Evolutionary conservation across 35 echinoderm and acorn worm genomes (phyloP).

Genomic region (Patiria miniata): DNA sequence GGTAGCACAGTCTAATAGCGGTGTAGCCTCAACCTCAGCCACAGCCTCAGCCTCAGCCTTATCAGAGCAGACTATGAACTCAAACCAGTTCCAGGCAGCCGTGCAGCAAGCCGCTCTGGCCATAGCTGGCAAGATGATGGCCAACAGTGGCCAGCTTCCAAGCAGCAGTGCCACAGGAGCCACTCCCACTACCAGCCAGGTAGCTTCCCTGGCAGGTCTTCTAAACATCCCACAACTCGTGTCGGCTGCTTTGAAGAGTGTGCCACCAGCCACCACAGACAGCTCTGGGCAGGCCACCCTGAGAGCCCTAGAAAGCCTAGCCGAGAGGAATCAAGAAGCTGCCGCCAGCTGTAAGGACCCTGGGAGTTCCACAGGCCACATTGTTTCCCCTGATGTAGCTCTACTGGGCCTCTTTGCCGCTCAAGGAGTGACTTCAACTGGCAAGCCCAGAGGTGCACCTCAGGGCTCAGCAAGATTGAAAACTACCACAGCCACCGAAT

Average conservation of each 20-base stretch:
- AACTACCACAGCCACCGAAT: slow-evolving; percentile 27
- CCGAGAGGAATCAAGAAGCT: not conserved
- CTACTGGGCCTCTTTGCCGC: slow-evolving; percentile 61
- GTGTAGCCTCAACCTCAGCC: not conserved
- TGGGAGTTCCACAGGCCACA: slow-evolving; percentile 3
- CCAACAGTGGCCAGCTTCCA: not conserved
- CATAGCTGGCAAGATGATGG: slow-evolving; percentile 5
- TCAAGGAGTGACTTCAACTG: slow-evolving; percentile 14
- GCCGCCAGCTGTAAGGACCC: not conserved
- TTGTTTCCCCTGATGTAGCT: slow-evolving; percentile 57
- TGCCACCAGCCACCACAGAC: not conserved
- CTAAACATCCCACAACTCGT: slow-evolving; percentile 6
- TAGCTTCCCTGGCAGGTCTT: not conserved
- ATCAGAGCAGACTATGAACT: not conserved
- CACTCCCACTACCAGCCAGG: not conserved
- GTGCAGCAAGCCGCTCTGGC: slow-evolving; percentile 7
- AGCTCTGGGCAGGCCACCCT: not conserved
- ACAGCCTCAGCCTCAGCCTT: not conserved
- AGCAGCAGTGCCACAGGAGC: not conserved
- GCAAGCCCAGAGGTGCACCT: not conserved
- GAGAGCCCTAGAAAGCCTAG: slow-evolving; percentile 5
- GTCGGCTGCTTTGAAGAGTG: slow-evolving; percentile 3
- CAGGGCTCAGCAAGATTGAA: slow-evolving; percentile 6
- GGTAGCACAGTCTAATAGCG: not conserved
- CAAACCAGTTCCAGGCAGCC: not conserved